Evolutionary conservation across 2,113 vertebrate genomes (phyloP).

Genomic region (Pygathrix nemaeus): DNA sequence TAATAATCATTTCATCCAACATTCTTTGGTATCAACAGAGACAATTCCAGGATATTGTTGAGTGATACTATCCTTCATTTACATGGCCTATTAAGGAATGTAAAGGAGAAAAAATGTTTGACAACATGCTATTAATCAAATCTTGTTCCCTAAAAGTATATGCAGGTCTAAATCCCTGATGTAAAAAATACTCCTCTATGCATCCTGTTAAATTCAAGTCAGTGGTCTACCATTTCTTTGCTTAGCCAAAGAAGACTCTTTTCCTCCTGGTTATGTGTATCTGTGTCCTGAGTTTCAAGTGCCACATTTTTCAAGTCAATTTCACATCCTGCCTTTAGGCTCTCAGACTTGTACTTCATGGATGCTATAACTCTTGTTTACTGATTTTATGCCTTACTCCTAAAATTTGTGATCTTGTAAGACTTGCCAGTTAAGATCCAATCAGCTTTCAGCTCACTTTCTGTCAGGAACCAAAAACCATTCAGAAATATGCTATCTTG

Average conservation of each 20-base stretch:
- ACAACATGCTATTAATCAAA: not conserved
- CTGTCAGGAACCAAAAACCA: not conserved
- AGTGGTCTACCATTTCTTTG: not conserved
- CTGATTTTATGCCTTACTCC: not conserved
- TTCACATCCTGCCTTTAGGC: not conserved
- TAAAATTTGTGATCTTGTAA: slow-evolving; percentile 12
- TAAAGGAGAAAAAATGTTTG: not conserved
- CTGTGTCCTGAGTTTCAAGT: not conserved
- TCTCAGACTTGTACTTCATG: not conserved
- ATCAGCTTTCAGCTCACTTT: not conserved
- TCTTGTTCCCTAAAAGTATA: not conserved
- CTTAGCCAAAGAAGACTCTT: not conserved
- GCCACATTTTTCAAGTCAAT: slow-evolving; percentile 10
- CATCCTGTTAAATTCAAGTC: not conserved
- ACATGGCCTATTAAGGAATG: not conserved
- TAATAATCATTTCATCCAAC: not conserved
- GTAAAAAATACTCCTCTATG: not conserved
- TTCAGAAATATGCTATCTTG: not conserved
- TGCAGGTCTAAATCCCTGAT: not conserved
- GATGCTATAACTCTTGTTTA: slow-evolving; percentile 19
- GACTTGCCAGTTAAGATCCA: not conserved
- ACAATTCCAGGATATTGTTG: not conserved
- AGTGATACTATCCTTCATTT: not conserved
- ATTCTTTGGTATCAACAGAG: slow-evolving; percentile 15
- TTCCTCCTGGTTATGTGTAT: not conserved